Percentiles rank a stretch among this genome's conserved stretches.
Evolutionary conservation across 2,797 vertebrate genomes (phyloP).

Genomic region (Tinamus major): DNA sequence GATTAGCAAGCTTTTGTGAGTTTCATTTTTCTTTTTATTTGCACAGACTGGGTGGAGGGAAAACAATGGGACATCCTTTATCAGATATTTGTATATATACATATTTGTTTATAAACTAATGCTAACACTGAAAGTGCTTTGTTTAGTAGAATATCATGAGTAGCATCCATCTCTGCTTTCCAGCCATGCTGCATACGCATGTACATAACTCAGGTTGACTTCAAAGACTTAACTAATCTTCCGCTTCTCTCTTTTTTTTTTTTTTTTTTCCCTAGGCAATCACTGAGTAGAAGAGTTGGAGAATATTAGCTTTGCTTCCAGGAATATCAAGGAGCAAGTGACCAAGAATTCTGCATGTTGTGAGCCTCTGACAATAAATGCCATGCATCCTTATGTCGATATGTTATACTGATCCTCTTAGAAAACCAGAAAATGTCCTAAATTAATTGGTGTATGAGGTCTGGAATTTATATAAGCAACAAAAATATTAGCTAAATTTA

Average conservation of each 20-base stretch:
- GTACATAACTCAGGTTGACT: not conserved
- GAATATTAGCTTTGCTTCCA: not conserved
- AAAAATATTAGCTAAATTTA: not conserved
- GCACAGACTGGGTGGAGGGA: not conserved
- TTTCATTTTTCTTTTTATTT: not conserved
- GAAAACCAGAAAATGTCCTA: not conserved
- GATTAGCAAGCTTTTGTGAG: not conserved
- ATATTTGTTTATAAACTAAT: not conserved
- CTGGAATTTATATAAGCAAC: not conserved
- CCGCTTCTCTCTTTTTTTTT: not conserved
- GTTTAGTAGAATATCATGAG: not conserved
- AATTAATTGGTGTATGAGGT: not conserved
- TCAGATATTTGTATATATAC: not conserved
- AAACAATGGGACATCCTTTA: not conserved
- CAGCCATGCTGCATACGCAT: not conserved
- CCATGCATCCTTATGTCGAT: not conserved
- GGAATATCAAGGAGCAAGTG: not conserved
- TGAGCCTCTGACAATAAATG: not conserved
- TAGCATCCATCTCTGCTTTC: not conserved
- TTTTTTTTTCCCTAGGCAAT: not conserved
- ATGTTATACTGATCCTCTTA: not conserved
- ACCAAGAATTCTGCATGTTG: not conserved
- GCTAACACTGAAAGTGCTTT: not conserved
- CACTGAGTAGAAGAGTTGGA: not conserved
- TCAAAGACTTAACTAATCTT: not conserved